Conservation (phyloP, 2,888 invertebrate genomes). For the Netelia inedita region DNA sequence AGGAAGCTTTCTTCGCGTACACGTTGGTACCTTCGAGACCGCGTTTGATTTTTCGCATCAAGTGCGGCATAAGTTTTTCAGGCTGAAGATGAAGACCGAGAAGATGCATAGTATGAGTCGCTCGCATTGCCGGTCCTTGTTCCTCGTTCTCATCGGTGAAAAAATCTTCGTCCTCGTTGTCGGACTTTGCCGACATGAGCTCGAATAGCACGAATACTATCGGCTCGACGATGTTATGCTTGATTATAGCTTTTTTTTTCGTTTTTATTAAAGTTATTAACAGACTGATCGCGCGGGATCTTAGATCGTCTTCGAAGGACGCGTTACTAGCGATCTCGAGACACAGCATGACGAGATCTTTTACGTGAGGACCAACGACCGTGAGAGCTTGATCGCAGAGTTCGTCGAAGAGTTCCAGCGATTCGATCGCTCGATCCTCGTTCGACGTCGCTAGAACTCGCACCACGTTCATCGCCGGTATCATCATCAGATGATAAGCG, state of each 20-base stretch:
- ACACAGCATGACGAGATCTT: constrained; percentile 89
- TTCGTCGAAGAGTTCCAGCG: constrained; percentile 89
- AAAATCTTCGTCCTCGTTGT: constrained; percentile 89
- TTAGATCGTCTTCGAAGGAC: constrained; percentile 87
- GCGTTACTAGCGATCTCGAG: constrained; percentile 88
- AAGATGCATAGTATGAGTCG: constrained; percentile 91
- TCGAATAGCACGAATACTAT: constrained; percentile 88
- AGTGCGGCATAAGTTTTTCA: constrained; percentile 90
- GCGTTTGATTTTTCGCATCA: constrained; percentile 89
- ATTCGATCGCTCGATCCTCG: constrained; percentile 88
- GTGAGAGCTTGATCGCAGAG: constrained; percentile 88
- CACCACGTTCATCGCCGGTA: constrained; percentile 88
- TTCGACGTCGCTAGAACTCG: constrained; percentile 87
- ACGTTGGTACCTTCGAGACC: constrained; percentile 88
- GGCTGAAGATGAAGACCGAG: constrained; percentile 91
- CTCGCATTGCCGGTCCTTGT: constrained; percentile 89
- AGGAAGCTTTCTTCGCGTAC: constrained; percentile 90
- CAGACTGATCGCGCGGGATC: constrained; percentile 90
- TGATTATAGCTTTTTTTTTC: constrained; percentile 91
- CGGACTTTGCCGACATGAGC: constrained; percentile 89
- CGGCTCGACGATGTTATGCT: constrained; percentile 90
- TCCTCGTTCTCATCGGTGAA: constrained; percentile 88
- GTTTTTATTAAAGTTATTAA: constrained; percentile 89
- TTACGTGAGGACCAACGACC: constrained; percentile 88
- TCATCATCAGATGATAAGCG: constrained; percentile 88